Evolutionary conservation across 2,797 vertebrate genomes (phyloP), one percentile per base, ranked within the genome.

Genomic region (Cyprinodon diabolis): DNA sequence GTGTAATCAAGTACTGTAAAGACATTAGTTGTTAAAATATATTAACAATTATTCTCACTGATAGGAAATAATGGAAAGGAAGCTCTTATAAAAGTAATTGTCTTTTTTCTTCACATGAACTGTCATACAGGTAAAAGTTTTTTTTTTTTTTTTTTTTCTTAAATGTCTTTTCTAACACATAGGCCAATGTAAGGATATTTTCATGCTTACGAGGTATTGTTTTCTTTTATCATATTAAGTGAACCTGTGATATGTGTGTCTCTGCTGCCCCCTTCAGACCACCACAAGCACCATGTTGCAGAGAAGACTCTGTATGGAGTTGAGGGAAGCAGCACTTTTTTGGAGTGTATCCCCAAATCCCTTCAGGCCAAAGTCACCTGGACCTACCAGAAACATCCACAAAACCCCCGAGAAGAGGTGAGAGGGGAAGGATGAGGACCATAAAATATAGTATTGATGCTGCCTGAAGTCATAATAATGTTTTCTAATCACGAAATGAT

Each of bases 291-390:
- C 30, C 94, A 89, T 0, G 91, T 97, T 66, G 90, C 92, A 56
- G 97, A 99, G 93, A 96, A 88, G 87, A 96, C 95, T 79, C 91
- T 98, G 52, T 97, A 96, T 0, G 98, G 96, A 0, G 96, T 95
- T 0, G 97, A 99, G 81, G 92, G 96, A 83, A 99, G 97, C 87
- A 98, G 97, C 90, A 97, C 97, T 30, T 97, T 99, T 90, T 88
- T 99, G 88, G 97, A 99, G 91, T 99, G 98, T 0, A 84, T 95
- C 66, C 96, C 98, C 21, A 97, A 96, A 85, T 99, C 98, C 23
- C 94, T 99, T 56, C 97, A 97, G 88, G 97, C 98, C 60, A 95
- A 58, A 4, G 91, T 98, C 71, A 92, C 96, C 45, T 99, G 98
- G 98, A 97, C 95, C 0, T 96, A 95, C 88, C 97, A 98, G 90